These are phyloP conservation scores for Schrankia costaestrigalis DNA, from an alignment of 2,888 invertebrate species.

Conservation along the genomic window DNA sequence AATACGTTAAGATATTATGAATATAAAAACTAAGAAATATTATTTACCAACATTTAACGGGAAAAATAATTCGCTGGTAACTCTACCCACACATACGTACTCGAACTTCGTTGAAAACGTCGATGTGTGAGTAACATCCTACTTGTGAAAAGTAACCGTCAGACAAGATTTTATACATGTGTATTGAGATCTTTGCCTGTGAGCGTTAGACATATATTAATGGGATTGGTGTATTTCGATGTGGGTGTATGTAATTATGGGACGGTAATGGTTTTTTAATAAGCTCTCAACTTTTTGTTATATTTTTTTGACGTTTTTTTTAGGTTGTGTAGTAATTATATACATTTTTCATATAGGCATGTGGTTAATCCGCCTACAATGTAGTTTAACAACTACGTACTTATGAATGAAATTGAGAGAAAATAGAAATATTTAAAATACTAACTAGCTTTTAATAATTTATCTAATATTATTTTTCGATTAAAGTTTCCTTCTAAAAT, in stretches of 20 bases:
- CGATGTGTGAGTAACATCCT: conserved; percentile 45
- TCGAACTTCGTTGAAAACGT: conserved; percentile 20
- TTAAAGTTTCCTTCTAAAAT: too few species aligned
- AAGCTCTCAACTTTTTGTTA: conserved; percentile 56
- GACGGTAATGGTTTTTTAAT: conserved; percentile 75
- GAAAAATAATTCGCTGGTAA: conserved; percentile 44
- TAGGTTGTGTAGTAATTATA: conserved; percentile 30
- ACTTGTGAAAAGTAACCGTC: conserved; percentile 39
- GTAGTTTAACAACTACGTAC: too few species aligned
- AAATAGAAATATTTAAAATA: too few species aligned
- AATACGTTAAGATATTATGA: too few species aligned
- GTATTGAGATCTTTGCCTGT: conserved; percentile 40
- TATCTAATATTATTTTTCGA: too few species aligned
- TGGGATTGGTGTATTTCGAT: conserved; percentile 65
- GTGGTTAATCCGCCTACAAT: too few species aligned
- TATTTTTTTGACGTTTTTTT: conserved; percentile 18
- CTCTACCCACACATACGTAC: conserved; percentile 38
- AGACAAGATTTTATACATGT: conserved; percentile 14
- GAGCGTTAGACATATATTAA: conserved; percentile 66
- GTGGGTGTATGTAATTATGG: conserved; percentile 75
- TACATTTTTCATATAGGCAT: conserved; percentile 34
- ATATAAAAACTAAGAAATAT: too few species aligned
- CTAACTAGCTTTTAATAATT: too few species aligned
- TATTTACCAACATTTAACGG: conserved; percentile 24
- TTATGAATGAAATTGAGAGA: too few species aligned